A percentile compares a stretch with the other conserved stretches of the same genome.
phyloP scores from a whole-genome alignment of 2,888 invertebrate genomes.

The Subacronicta megacephala region DNA sequence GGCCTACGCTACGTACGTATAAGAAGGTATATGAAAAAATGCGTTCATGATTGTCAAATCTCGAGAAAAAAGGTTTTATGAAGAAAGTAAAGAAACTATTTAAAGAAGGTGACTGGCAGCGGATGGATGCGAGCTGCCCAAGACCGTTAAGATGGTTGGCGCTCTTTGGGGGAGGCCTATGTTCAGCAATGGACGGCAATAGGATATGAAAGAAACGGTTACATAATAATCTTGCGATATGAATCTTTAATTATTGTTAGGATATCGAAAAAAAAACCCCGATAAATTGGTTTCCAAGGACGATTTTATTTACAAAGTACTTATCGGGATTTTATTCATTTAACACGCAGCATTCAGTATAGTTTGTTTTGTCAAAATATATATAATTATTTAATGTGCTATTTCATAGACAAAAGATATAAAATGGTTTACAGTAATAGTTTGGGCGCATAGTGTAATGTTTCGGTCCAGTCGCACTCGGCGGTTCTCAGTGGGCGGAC shows the following conservation, averaged over 20 bases:
- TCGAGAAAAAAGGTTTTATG: constrained; percentile 19
- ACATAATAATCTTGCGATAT: constrained; percentile 33
- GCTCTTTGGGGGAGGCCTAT: too few relatives aligned
- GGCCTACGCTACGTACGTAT: constrained; percentile 2
- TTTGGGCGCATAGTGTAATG: constrained; percentile 28
- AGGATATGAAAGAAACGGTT: constrained; percentile 16
- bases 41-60: constrained; percentile 30
- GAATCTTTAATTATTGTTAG: constrained; percentile 23
- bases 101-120: too few relatives aligned
- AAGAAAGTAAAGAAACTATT: too few relatives aligned
- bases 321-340: too few relatives aligned
- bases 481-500: constrained; percentile 64
- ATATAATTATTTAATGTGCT: too few relatives aligned
- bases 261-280: constrained; percentile 1
- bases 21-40: constrained; percentile 9
- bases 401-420: too few relatives aligned
- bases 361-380: not conserved
- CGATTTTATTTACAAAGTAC: not conserved
- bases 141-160: too few relatives aligned
- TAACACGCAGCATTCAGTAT: too few relatives aligned
- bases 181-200: too few relatives aligned
- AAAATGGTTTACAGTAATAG: not conserved
- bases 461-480: constrained; percentile 64
- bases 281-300: constrained; percentile 6
- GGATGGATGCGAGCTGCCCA: too few relatives aligned